Evolutionary conservation across 2,888 invertebrate species (phyloP), one percentile per base, ranked within the genome.

Genomic region (Lithosia quadra): DNA sequence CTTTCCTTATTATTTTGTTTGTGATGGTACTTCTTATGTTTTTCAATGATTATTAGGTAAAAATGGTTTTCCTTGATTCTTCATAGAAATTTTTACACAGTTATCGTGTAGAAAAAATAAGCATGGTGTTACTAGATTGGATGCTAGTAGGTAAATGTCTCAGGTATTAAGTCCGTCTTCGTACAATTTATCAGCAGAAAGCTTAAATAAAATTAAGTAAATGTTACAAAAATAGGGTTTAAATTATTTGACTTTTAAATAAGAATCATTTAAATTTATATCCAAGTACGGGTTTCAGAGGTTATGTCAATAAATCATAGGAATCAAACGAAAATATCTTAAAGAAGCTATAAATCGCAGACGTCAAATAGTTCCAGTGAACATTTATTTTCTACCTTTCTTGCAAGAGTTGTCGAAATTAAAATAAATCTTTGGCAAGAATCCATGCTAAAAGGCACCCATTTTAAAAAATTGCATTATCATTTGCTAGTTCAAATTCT

Each of bases 341-440:
- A 56, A 56, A 24, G 15, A 56, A 56, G 18, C 33, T 58, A 58
- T 24, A 33, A 58, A 58, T n/a, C 49, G 18, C 18, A 49, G 18
- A 18, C 18, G 18, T 49, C 49, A 49, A n/a, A 49, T 49, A 49
- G 49, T 49, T 49, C n/a, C 18, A 49, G 18, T 4, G 49, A 49
- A 49, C 49, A 49, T 49, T 49, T 49, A 49, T n/a, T n/a, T 49
- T 49, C 43, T 49, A n/a, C n/a, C 8, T 49, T 49, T 49, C 49
- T 49, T n/a, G 49, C 49, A n/a, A 49, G n/a, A 49, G 8, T 49
- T 49, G 1, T 9, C n/a, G 18, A 43, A 43, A 43, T 43, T 18
- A 18, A 43, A 43, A 43, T 49, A 49, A 49, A 49, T 49, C 49
- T 49, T 49, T n/a, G 49, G 49, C 49, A 49, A 49, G n/a, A 49